A percentile compares a stretch with the other conserved stretches of the same genome.
Evolutionary conservation across 2,888 invertebrate species (phyloP).

Genomic region (Dynastes tityus): DNA sequence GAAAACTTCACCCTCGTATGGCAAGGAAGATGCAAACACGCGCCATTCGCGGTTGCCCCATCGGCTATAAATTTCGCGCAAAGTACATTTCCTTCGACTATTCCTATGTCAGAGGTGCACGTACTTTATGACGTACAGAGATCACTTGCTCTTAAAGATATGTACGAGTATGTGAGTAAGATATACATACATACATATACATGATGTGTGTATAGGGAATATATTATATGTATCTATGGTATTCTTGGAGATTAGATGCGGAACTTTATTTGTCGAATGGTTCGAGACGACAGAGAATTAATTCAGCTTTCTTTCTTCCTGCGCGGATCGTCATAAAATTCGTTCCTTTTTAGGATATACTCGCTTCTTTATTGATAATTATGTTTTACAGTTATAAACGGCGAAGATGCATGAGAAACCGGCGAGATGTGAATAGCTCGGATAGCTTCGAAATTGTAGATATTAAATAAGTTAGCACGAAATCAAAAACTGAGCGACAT

Average conservation of each 20-base stretch:
- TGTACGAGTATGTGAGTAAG: conserved; percentile 18
- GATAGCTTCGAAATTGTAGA: background rate
- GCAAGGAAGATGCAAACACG: conserved; percentile 1
- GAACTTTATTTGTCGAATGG: conserved; percentile 21
- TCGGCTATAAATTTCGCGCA: conserved; percentile 38
- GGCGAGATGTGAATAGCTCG: background rate
- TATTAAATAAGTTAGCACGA: background rate
- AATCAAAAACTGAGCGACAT: too few species aligned
- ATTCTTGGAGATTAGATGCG: conserved; percentile 15
- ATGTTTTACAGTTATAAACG: background rate
- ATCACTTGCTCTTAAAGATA: conserved; percentile 41
- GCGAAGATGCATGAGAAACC: background rate
- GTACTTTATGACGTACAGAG: conserved; percentile 48
- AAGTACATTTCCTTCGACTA: conserved; percentile 33
- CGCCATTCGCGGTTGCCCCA: conserved; percentile 13
- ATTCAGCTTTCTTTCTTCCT: conserved; percentile 7
- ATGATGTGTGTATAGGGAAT: conserved; percentile 21
- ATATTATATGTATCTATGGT: conserved; percentile 17
- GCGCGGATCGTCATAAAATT: conserved; percentile 18
- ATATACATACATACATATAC: conserved; percentile 25
- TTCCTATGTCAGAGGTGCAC: conserved; percentile 42
- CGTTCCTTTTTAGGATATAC: conserved; percentile 3
- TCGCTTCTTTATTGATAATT: conserved; percentile 2
- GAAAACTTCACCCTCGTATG: background rate
- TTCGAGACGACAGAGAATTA: conserved; percentile 7